These are phyloP conservation scores for Diarsia dahlii DNA, from an alignment of 2,888 invertebrate species.

Conservation along the genomic window DNA sequence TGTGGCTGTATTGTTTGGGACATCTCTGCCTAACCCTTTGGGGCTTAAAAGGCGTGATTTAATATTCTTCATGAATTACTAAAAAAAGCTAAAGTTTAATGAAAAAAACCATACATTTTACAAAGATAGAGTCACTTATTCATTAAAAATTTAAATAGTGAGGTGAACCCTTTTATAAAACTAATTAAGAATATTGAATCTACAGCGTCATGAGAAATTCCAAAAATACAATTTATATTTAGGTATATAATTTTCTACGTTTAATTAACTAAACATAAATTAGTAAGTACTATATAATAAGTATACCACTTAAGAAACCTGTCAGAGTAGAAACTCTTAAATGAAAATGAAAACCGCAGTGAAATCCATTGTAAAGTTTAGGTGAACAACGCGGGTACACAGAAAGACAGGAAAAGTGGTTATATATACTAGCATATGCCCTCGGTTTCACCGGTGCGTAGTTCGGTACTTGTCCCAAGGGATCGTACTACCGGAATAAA, in stretches of 20 bases:
- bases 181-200: background rate
- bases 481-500: no score
- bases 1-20: no score
- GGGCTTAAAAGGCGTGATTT: no score
- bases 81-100: background rate
- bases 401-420: background rate
- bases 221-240: background rate
- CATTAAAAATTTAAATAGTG: slow-evolving; percentile 5
- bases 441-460: no score
- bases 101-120: slow-evolving; percentile 1
- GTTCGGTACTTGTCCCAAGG: no score
- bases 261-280: background rate
- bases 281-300: background rate
- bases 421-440: background rate
- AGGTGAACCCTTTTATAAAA: background rate
- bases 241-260: background rate
- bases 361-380: background rate
- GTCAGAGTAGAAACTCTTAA: background rate
- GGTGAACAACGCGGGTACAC: background rate
- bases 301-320: background rate
- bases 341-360: background rate
- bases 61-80: background rate
- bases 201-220: background rate
- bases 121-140: background rate
- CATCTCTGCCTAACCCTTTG: no score